These are phyloP conservation scores for Riparia riparia DNA, from an alignment of 2,113 vertebrate genomes.

Conservation along the genomic window DNA sequence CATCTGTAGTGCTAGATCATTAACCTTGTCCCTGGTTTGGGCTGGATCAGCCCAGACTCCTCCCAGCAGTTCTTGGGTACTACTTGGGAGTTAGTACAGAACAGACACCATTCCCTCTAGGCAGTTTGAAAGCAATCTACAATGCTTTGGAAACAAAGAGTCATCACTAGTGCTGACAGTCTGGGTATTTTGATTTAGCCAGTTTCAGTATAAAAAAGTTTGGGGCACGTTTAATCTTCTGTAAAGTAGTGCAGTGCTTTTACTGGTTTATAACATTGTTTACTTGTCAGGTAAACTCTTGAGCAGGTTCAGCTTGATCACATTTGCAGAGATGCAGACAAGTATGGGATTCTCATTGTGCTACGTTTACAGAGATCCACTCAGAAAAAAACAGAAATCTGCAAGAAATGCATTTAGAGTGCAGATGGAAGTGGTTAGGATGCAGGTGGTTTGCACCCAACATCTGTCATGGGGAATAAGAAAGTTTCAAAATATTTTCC, in stretches of 20 bases:
- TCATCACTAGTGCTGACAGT: background rate
- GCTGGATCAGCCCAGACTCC: background rate
- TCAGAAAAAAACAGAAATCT: background rate
- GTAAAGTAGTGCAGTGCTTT: background rate
- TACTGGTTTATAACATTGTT: background rate
- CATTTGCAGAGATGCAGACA: background rate
- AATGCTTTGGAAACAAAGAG: background rate
- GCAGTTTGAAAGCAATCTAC: background rate
- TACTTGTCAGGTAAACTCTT: background rate
- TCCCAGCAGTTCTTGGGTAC: background rate
- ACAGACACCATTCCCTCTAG: background rate
- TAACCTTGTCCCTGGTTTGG: background rate
- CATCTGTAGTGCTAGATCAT: background rate
- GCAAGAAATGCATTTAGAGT: background rate
- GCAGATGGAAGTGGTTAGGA: background rate
- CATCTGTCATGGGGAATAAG: background rate
- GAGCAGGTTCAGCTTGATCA: background rate
- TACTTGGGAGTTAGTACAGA: background rate
- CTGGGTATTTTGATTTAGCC: background rate
- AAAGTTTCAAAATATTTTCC: background rate
- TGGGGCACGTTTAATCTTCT: background rate
- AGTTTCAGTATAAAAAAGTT: background rate
- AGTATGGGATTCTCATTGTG: background rate
- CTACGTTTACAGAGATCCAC: background rate
- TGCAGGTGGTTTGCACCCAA: background rate